Evolutionary conservation across 2,797 vertebrate species (phyloP), one percentile per base, ranked within the genome.

Genomic region (Coluber constrictor): DNA sequence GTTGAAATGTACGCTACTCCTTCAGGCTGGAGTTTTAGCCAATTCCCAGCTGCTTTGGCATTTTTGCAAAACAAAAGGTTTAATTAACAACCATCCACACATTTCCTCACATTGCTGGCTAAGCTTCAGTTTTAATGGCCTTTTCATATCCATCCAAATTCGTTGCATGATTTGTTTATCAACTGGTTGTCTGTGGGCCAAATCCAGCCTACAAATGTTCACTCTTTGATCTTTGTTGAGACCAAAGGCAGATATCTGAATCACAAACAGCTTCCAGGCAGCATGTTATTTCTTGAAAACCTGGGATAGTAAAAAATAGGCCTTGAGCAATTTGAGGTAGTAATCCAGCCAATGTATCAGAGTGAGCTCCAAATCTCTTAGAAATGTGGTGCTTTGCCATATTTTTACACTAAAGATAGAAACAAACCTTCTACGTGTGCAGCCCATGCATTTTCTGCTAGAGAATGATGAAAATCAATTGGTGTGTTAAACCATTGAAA

Each of bases 41-140:
- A 88, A n/a, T 54, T 57, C 70, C 37, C 90, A 93, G 55, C 90
- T 88, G 63, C 55, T 43, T 88, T 61, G 86, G 27, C 29, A 12
- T 83, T 10, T 61, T 37, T 88, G 56, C 43, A 79, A 88, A 56
- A 88, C 92, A 59, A 90, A 88, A 83, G 43, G 86, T 32, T 91
- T 79, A 60, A 79, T 88, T 91, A 88, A 27, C 63, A 79, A 29
- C 86, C 90, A 79, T 61, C 92, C 86, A 93, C 3, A 8, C 89
- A 27, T 70, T 90, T 55, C 54, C 61, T 60, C 54, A 57, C 15
- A 13, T 86, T 63, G 57, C 57, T 29, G 23, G 54, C n/a, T 70
- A 66, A 90, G 47, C 18, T n/a, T 87, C 29, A 20, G 8, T 56
- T 70, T 87, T 74, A 87, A 47, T 86, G 54, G 54, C 83, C 29